Conservation (phyloP, 2,888 invertebrate species). For the Caenorhabditis zanzibari region DNA sequence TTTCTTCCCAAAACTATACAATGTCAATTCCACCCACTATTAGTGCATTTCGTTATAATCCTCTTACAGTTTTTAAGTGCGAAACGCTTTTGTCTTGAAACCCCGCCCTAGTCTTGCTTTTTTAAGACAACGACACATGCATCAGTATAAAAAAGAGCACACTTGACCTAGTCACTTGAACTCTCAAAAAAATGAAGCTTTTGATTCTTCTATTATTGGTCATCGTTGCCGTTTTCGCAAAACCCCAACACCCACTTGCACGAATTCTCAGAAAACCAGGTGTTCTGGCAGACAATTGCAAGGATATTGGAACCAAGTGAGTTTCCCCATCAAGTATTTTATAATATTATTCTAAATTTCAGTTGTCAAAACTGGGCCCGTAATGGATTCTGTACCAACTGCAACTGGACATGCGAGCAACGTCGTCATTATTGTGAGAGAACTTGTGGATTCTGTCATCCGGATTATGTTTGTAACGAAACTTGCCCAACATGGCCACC, state of each 20-base stretch:
- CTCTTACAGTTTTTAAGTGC: conserved; percentile 18
- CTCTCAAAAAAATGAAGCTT: conserved; percentile 10
- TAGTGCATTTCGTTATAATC: background rate
- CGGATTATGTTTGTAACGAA: conserved; percentile 22
- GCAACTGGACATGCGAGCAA: conserved; percentile 43
- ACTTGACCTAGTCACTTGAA: background rate
- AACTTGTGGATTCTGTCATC: conserved; percentile 56
- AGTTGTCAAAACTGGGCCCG: conserved; percentile 50
- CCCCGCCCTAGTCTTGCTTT: background rate
- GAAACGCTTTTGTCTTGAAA: conserved; percentile 9
- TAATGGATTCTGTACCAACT: conserved; percentile 51
- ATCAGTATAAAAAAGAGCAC: conserved; percentile 1
- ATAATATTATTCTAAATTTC: conserved; percentile 3
- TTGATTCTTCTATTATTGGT: background rate
- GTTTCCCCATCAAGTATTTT: background rate
- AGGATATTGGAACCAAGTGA: conserved; percentile 39
- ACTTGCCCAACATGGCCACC: conserved; percentile 18
- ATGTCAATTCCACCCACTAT: conserved; percentile 17
- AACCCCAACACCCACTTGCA: conserved; percentile 19
- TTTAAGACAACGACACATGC: background rate
- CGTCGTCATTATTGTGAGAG: conserved; percentile 44
- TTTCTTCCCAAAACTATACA: background rate
- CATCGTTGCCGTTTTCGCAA: background rate
- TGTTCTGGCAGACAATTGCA: conserved; percentile 18
- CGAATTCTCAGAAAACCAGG: background rate